Evolutionary conservation across 2,888 invertebrate genomes (phyloP).

Genomic region (Ypsolopha sequella): DNA sequence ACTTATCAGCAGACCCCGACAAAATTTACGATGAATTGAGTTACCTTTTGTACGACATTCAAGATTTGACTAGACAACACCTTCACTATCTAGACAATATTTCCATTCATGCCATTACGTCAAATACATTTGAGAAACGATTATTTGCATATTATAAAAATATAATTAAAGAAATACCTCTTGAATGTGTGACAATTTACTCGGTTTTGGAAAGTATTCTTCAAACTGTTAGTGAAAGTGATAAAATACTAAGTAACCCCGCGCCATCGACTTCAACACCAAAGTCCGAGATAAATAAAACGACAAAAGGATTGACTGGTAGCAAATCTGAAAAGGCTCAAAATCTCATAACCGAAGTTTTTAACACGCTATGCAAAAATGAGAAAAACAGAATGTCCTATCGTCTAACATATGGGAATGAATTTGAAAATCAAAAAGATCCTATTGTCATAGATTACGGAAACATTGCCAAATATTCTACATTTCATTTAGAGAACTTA

Average conservation of each 20-base stretch:
- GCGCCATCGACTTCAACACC: not conserved
- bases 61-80: slow-evolving; percentile 63
- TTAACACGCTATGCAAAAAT: slow-evolving; percentile 36
- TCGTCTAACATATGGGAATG: slow-evolving; percentile 46
- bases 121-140: slow-evolving; percentile 11
- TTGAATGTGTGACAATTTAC: slow-evolving; percentile 45
- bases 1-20: slow-evolving; percentile 35
- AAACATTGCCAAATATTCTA: slow-evolving; percentile 37
- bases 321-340: slow-evolving; percentile 31
- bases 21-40: slow-evolving; percentile 65
- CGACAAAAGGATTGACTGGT: slow-evolving; percentile 14
- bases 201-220: slow-evolving; percentile 45
- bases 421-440: slow-evolving; percentile 42
- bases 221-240: slow-evolving; percentile 26
- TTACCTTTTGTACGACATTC: slow-evolving; percentile 62
- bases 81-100: slow-evolving; percentile 55
- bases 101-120: no score
- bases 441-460: slow-evolving; percentile 47
- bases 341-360: slow-evolving; percentile 35
- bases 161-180: slow-evolving; percentile 31
- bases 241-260: slow-evolving; percentile 13
- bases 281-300: not conserved
- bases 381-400: slow-evolving; percentile 35
- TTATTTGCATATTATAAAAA: slow-evolving; percentile 24
- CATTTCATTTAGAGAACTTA: slow-evolving; percentile 47